Base-by-base conservation (phyloP, 2,113 vertebrate species). In the Tachysurus fulvidraco region DNA sequence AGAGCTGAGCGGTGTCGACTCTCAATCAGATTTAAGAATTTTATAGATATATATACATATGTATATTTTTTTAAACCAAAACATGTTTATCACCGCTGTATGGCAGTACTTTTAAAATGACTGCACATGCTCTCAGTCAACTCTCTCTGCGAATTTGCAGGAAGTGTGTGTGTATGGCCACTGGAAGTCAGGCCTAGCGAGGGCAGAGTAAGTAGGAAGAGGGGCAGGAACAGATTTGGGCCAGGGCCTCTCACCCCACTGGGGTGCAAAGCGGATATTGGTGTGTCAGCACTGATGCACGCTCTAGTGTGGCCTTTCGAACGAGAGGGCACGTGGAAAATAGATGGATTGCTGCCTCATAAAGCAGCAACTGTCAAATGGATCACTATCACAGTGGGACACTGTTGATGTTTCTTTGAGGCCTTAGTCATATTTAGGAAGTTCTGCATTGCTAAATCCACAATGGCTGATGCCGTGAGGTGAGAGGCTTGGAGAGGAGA, bases 191-290 rank as follows among this genome's bases (percentile, higher is more conserved):
- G 91, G 91, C 86, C 82, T 59, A 52, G 90, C 41, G 57, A 83
- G 88, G 90, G 91, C 89, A 89, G 78, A 88, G 28, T 65, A 87
- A 44, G 88, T 62, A 87, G 91, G 91, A 93, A 93, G 92, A 93
- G 93, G 93, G 92, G 92, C 89, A 88, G 91, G 88, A 89, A 76
- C 80, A 93, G 92, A 89, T 86, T 92, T 90, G 93, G 90, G 30
- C 77, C 89, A 88, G 91, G 80, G 90, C 88, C 87, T 8, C 92
- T 92, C 94, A 91, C 87, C 92, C 91, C 93, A 86, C 91, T 69
- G 82, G 93, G 93, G 95, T 92, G 85, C 88, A 89, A 44, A 93
- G 86, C 93, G 95, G 94, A 95, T 95, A 93, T 94, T 83, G 89
- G 83, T 83, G 89, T 85, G 93, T 93, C 94, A 93, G 89, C 88